Evolutionary conservation across 2,113 vertebrate genomes (phyloP), one percentile per base, ranked within the genome.

Genomic region (Tragelaphus buxtoni): DNA sequence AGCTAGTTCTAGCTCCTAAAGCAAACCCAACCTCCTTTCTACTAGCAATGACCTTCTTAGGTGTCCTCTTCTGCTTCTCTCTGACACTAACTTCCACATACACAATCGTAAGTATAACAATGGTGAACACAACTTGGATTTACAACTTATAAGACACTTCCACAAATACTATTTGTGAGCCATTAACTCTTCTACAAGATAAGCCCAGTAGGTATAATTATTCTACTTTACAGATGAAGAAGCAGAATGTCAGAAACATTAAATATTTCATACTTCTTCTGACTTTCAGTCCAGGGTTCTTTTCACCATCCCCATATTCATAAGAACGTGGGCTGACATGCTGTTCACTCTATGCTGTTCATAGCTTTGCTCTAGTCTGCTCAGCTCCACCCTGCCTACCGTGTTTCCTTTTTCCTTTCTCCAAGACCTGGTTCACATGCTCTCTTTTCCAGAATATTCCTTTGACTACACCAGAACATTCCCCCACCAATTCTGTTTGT

Each of bases 161-260:
- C 16, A 60, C 26, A 79, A 77, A 51, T 45, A 65, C 24, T 80
- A 58, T 58, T 79, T 86, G 88, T 55, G 16, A 87, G n/a, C 20
- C 24, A 45, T 58, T 26, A n/a, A 80, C 28, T 89, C 24, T 32
- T 72, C 30, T 80, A 2, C 87, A 47, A 80, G 47, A 47, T 24
- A 88, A 8, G 9, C 77, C 76, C 92, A 81, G 7, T 45, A 60
- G 47, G 18, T 30, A 39, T 30, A 56, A 79, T 65, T 80, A 83
- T 56, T 89, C 45, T 49, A 4, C 45, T 55, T 83, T 82, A 51
- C 8, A 60, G 35, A 81, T 58, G 30, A 93, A 95, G 74, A 79
- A 83, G 47, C 20, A 95, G 39, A 85, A 93, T 72, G 26, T 85
- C 81, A 79, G 61, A 92, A 95, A 63, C 20, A 53, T 60, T 65